Evolutionary conservation across 1,140 invertebrate genomes (phyloP).

Genomic region (Orchesella cincta): DNA sequence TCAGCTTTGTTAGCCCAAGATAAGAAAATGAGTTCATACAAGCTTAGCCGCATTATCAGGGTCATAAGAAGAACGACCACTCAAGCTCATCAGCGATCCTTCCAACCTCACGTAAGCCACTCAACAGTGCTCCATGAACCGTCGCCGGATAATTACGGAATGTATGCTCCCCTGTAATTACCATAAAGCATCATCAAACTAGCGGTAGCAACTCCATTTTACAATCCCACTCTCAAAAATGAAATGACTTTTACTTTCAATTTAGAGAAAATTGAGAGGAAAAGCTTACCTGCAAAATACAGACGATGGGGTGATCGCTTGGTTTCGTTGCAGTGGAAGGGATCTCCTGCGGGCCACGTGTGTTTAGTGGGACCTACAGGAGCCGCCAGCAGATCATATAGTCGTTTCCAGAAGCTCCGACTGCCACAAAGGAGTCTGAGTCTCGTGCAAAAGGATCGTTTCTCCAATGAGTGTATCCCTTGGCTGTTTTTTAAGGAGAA

Average conservation of each 20-base stretch:
- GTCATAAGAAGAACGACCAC: constrained; percentile 60
- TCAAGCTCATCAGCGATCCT: constrained; percentile 87
- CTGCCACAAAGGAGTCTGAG: constrained; percentile 95
- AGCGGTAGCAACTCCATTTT: background rate
- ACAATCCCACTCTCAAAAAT: background rate
- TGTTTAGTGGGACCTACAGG: constrained; percentile 74
- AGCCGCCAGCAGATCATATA: constrained; percentile 91
- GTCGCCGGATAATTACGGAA: constrained; percentile 98
- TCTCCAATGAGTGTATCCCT: constrained; percentile 96
- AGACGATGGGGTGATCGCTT: constrained; percentile 63
- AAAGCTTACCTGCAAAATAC: constrained; percentile 64
- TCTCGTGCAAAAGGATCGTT: constrained; percentile 93
- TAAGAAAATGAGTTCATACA: background rate
- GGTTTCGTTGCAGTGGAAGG: constrained; percentile 52
- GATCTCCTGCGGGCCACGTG: constrained; percentile 43
- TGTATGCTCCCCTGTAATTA: constrained; percentile 94
- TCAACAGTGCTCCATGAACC: constrained; percentile 94
- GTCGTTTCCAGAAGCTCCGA: constrained; percentile 95
- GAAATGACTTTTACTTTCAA: constrained; percentile 18
- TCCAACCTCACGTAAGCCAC: constrained; percentile 90
- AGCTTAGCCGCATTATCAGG: constrained; percentile 14
- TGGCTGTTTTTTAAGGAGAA: constrained; percentile 69
- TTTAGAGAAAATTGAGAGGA: too few species aligned
- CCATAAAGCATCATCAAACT: background rate
- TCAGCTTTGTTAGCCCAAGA: background rate